Evolutionary conservation across 2,113 vertebrate genomes (phyloP), one percentile per base, ranked within the genome.

Genomic region (Heterocephalus glaber): DNA sequence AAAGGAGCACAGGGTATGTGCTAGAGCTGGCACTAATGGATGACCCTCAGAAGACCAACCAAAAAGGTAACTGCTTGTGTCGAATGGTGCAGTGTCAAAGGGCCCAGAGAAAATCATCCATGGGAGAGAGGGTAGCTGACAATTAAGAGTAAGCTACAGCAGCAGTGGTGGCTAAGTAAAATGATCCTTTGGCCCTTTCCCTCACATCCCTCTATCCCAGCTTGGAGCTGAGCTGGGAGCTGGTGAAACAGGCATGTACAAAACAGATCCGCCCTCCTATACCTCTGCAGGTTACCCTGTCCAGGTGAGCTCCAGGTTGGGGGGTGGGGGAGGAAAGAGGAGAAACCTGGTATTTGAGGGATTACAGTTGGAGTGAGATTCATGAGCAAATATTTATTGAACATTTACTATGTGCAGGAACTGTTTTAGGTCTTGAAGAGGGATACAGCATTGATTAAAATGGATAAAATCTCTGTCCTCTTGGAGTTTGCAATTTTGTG

Each of bases 81-180:
- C 1, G 65, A 61, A 10, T 6, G 47, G 66, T 13, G 28, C 3
- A 7, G 49, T 9, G 30, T 47, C 47, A 66, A 49, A 11, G 76
- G 68, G 26, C 26, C 30, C 49, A 66, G 49, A 38, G 77, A 58
- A 8, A 41, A 33, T 63, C 35, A 2, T 19, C 19, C 0, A 0
- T 0, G 22, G 19, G 24, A 44, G 30, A 82, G 60, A 4, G 26
- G 58, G 65, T 0, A 0, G 16, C 13, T 65, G 30, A 47, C 16
- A 6, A 4, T 26, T 19, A 5, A 24, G n/a, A 68, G 33, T 0
- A 7, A 65, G 49, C 63, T 72, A 33, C 5, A 1, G 41, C 5
- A 8, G 58, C 41, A 47, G 28, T 47, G 14, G 28, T 47, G 14
- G 20, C 9, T 52, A 35, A 60, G 35, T 14, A 49, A 47, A 63